Conservation (phyloP, 2,888 invertebrate species). For the Allacma fusca region DNA sequence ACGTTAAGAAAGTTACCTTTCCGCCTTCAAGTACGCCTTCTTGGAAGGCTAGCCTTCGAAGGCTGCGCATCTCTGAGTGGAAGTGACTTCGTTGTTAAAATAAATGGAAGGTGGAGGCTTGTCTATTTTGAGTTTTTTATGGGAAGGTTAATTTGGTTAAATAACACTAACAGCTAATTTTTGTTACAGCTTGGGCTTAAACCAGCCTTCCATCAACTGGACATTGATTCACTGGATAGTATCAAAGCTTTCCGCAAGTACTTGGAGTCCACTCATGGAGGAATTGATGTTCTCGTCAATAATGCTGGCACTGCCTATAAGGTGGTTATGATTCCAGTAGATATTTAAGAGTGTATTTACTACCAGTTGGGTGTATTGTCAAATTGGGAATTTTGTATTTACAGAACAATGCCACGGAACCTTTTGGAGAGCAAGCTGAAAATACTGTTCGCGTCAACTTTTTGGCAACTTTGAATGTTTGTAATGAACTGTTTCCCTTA, state of each 20-base stretch:
- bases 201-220: constrained; percentile 74
- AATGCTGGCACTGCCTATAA: constrained; percentile 80
- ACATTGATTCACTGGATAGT: constrained; percentile 72
- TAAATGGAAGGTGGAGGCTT: neutral
- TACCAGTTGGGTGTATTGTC: neutral
- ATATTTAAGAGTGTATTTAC: neutral
- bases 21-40: too few species aligned
- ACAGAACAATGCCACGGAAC: constrained; percentile 69
- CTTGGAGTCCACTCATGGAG: constrained; percentile 71
- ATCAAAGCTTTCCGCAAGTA: constrained; percentile 70
- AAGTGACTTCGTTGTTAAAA: neutral
- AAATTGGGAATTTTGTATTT: neutral
- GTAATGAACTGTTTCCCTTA: constrained; percentile 76
- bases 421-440: constrained; percentile 74
- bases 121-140: neutral
- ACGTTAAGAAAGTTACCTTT: too few species aligned
- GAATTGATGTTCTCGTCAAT: constrained; percentile 77
- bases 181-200: constrained; percentile 63
- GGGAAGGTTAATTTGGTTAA: neutral
- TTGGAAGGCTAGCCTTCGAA: too few species aligned
- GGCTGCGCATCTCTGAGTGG: too few species aligned
- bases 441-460: constrained; percentile 76
- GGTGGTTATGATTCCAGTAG: constrained; percentile 52
- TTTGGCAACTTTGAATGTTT: constrained; percentile 72
- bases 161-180: neutral